Conservation (phyloP, 2,797 vertebrate species). For the Crenichthys baileyi region DNA sequence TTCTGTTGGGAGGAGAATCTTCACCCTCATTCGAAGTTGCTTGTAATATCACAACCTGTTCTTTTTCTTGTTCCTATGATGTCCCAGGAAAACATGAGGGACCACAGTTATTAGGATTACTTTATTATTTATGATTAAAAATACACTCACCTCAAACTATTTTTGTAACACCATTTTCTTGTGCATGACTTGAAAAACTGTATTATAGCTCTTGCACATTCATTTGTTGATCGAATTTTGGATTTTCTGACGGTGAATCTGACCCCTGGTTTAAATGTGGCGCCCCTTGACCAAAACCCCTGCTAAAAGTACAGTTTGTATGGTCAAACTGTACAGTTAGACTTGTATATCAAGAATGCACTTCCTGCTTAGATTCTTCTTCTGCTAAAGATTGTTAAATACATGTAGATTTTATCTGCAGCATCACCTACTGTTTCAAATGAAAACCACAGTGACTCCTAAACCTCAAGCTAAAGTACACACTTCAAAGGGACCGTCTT, state of each 20-base stretch:
- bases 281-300: neutral
- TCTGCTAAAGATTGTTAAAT: neutral
- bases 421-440: neutral
- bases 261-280: neutral
- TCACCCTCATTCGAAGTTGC: constrained; percentile 14
- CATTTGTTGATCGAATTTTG: too few relatives aligned
- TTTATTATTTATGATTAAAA: neutral
- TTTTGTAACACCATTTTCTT: neutral
- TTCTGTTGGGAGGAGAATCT: constrained; percentile 15
- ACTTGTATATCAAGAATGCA: neutral
- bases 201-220: too few relatives aligned
- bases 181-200: neutral
- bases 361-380: neutral
- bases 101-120: neutral
- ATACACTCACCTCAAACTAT: neutral
- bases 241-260: too few relatives aligned
- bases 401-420: neutral
- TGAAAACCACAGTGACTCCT: neutral
- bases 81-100: neutral
- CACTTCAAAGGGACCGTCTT: neutral
- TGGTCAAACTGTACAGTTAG: neutral
- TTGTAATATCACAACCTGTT: neutral
- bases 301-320: neutral
- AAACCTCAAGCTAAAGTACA: neutral
- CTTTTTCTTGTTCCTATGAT: neutral